These are phyloP conservation scores for Stigmatopora nigra DNA, from an alignment of 2,113 vertebrate genomes.

Conservation along the genomic window DNA sequence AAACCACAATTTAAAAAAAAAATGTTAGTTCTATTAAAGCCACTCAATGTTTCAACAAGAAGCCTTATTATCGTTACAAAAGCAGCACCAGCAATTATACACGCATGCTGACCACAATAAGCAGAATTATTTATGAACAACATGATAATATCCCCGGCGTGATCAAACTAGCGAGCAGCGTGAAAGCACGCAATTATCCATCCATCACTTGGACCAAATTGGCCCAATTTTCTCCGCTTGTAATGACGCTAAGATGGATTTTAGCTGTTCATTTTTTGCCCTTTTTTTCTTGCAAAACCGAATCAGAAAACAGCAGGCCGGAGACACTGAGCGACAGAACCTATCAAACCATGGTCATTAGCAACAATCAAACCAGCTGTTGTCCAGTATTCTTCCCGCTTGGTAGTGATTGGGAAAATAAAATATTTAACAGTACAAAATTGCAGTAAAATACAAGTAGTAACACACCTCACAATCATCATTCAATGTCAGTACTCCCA, in stretches of 20 bases:
- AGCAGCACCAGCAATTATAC: background rate
- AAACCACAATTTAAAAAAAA: background rate
- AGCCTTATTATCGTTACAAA: background rate
- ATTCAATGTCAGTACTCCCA: background rate
- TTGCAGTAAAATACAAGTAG: background rate
- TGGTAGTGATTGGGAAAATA: constrained; percentile 48
- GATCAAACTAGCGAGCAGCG: constrained; percentile 11
- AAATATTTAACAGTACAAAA: background rate
- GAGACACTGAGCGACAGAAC: constrained; percentile 18
- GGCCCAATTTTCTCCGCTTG: constrained; percentile 35
- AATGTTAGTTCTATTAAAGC: background rate
- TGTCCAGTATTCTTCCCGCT: constrained; percentile 42
- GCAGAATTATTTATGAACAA: constrained; percentile 2
- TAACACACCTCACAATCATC: too few species aligned
- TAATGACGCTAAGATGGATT: constrained; percentile 37
- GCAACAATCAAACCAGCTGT: constrained; percentile 47
- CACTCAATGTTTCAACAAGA: background rate
- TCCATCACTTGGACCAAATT: constrained; percentile 33
- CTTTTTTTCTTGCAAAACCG: constrained; percentile 8
- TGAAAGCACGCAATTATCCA: constrained; percentile 22
- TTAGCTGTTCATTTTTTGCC: constrained; percentile 5
- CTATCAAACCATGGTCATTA: constrained; percentile 19
- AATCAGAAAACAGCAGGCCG: constrained; percentile 22
- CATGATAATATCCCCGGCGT: background rate
- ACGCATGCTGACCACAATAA: background rate